Base-by-base conservation (phyloP, 2,113 vertebrate species). In the Rhinogobius similis region DNA sequence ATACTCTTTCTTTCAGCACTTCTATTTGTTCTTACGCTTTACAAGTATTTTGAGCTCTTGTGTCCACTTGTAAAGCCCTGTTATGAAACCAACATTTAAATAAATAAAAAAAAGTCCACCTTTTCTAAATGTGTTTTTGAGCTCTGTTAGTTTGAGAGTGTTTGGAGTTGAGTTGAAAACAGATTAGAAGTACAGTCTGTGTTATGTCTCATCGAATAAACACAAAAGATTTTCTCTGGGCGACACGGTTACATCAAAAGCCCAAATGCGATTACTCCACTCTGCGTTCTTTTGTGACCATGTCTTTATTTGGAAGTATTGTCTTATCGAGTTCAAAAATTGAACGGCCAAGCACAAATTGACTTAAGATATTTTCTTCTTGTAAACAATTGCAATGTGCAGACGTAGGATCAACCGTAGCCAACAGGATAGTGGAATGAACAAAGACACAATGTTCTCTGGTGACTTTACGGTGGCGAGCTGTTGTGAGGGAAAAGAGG, bases 171-270 rank as follows among this genome's bases (percentile, higher is more conserved):
- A 82, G 76, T 68, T 85, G 68, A 82, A 75, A 85, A 78, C 67
- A 86, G 90, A 86, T 86, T 82, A 87, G 36, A 39, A 23, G 0
- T n/a, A n/a, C n/a, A n/a, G n/a, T n/a, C n/a, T n/a, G n/a, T n/a
- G n/a, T n/a, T n/a, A n/a, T n/a, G n/a, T n/a, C n/a, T n/a, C n/a
- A n/a, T n/a, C n/a, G n/a, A n/a, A n/a, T n/a, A n/a, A n/a, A n/a
- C n/a, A n/a, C n/a, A n/a, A n/a, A n/a, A n/a, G n/a, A n/a, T n/a
- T n/a, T n/a, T n/a, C n/a, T n/a, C n/a, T n/a, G n/a, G n/a, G 62
- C 73, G 75, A 81, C 75, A 79, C 65, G 61, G 65, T 7, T n/a
- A 18, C 75, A 76, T 72, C 50, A 71, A 77, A 87, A 83, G 61
- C 36, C 70, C 65, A 67, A 84, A 85, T 62, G 65, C n/a, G 75